Base-by-base conservation (phyloP, 2,888 invertebrate species). In the Neoascia interrupta region DNA sequence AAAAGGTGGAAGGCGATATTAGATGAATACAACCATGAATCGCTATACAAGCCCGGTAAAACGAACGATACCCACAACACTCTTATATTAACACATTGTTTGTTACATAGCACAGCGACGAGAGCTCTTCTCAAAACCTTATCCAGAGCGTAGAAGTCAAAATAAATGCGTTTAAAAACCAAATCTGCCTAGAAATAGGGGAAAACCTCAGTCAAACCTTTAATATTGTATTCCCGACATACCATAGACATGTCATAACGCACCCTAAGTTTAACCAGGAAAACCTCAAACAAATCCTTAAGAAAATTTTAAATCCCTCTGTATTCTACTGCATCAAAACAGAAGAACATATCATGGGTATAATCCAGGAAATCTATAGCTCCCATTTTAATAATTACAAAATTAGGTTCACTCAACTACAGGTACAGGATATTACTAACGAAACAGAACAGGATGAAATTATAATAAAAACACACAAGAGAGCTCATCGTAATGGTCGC, bases 1-100 rank as follows among this genome's bases (percentile, higher is more conserved):
- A 81, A 76, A 60, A 23, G 68, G 21, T 81, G 76, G 73, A 73
- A 76, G 49, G 47, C 68, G 3, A 68, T 68, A 10, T 16, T 72
- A 1, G 66, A 75, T 8, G 68, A 81, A 16, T 74, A 69, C 18
- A 61, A 72, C 15, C 68, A 81, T 23, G 80, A 75, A 54, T 16
- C 68, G 1, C 16, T 41, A 3, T 28, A 19, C 11, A 43, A 64
- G 10, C 41, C 41, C 8, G 53, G 51, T 4, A 51, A 39, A 41
- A 43, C 64, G 11, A 43, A 43, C 13, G 43, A 16, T 5, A 13
- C 37, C 63, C 60, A 23, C 16, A 28, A n/a, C 10, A 5, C n/a
- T 8, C 28, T 13, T 10, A 26, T 13, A 10, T 72, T 3, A 69
- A 74, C 16, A 39, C 53, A 4, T 16, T 63, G 11, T 36, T 60